A percentile compares a stretch with the other conserved stretches of the same genome.
phyloP scores from a whole-genome alignment of 2,888 invertebrate genomes.

The Amaurobius ferox region DNA sequence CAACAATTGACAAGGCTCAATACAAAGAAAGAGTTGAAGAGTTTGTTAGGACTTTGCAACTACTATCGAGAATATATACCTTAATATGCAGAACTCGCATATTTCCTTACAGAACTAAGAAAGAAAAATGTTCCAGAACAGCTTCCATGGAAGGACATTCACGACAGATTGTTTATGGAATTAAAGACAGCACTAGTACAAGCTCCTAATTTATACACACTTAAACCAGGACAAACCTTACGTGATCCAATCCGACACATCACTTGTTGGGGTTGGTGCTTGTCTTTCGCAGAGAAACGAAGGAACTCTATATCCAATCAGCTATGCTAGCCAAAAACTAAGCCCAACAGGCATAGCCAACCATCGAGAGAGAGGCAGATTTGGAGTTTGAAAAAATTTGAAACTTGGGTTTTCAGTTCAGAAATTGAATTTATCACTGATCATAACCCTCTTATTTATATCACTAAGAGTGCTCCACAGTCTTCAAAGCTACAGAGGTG shows the following conservation, averaged over 20 bases:
- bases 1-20: not conserved
- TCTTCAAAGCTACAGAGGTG: conserved; percentile 14
- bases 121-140: not conserved
- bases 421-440: not conserved
- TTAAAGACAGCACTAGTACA: not conserved
- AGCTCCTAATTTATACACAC: not conserved
- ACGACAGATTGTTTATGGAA: not conserved
- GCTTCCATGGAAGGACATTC: not conserved
- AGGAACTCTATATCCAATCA: not conserved
- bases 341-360: conserved; percentile 2
- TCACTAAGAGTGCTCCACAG: conserved; percentile 2
- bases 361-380: conserved; percentile 8
- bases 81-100: not conserved
- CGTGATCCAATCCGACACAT: not conserved
- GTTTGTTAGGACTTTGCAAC: not conserved
- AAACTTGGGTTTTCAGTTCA: conserved; percentile 10
- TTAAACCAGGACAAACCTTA: not conserved
- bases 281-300: not conserved
- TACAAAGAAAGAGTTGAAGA: not conserved
- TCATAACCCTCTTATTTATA: conserved; percentile 14
- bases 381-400: conserved; percentile 22
- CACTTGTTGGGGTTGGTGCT: not conserved
- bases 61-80: conserved; percentile 21
- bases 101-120: not conserved
- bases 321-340: conserved; percentile 7